Base-by-base conservation (phyloP, 2,888 invertebrate species). In the Dynastes hyllus region DNA sequence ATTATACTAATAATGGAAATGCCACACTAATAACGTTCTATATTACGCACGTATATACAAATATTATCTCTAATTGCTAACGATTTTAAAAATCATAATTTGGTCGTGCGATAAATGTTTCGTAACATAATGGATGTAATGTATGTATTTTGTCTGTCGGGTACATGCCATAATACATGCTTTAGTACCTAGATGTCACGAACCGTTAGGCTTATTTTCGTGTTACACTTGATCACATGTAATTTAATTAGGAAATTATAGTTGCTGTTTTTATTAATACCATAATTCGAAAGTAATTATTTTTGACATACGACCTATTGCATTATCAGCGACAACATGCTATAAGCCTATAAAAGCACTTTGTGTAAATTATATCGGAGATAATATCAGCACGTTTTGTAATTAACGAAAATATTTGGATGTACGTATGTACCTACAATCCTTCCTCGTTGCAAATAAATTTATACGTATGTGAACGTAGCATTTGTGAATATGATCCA, bases 201-300 rank as follows among this genome's bases (percentile, higher is more conserved):
- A 45, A 2, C 45, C 45, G 45, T 45, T 45, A 55, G 55, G 55
- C 55, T 55, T 55, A 55, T 55, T 55, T 55, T 55, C 16, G n/a
- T 16, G 55, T 16, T 55, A 55, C 55, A 22, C 55, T 45, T 45
- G 8, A 37, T 65, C 37, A 32, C n/a, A 65, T 29, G 29, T 65
- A 65, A 65, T 65, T 65, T 65, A 65, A 65, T 29, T 65, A 65
- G n/a, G 1, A 11, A 65, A 29, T 65, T 63, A 27, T 63, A 63
- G 13, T 29, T 27, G 63, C 22, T 63, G 63, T 45, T 63, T 63
- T 63, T 37, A 37, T 37, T 65, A 37, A 32, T 65, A 37, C 65
- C n/a, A 65, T 65, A 65, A 65, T 65, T n/a, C 37, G 29, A 65
- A 37, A 65, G 65, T 65, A 65, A 65, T 65, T 65, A 65, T n/a